These are phyloP conservation scores for Sebastes oblongus DNA, from an alignment of 2,797 vertebrate genomes.

Conservation along the genomic window DNA sequence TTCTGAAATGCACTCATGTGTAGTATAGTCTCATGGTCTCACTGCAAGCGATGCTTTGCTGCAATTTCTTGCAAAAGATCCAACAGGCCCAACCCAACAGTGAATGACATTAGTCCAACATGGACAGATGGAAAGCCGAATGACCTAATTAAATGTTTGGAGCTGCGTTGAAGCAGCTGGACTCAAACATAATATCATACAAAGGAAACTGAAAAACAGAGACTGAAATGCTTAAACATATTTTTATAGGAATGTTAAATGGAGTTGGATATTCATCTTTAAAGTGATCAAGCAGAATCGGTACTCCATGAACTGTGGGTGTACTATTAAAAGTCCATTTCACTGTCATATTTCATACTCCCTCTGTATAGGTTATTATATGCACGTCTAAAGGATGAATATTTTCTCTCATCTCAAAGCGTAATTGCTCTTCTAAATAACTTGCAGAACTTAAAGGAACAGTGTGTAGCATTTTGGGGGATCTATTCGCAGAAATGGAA, in stretches of 20 bases:
- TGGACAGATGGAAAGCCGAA: constrained; percentile 61
- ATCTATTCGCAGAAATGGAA: not conserved
- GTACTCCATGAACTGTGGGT: not conserved
- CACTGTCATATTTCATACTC: not conserved
- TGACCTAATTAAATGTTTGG: constrained; percentile 62
- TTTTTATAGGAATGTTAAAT: not conserved
- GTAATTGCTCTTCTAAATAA: not conserved
- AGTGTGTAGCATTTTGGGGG: not conserved
- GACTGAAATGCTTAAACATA: not conserved
- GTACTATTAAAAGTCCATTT: not conserved
- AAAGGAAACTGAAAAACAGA: constrained; percentile 2
- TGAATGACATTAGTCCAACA: constrained; percentile 27
- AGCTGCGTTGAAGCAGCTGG: constrained; percentile 43
- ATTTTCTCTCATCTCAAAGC: not conserved
- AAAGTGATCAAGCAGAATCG: constrained; percentile 4
- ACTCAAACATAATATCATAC: constrained; percentile 22
- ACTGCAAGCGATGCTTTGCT: not conserved
- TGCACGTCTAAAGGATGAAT: not conserved
- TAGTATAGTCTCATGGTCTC: not conserved
- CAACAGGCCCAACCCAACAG: not conserved
- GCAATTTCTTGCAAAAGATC: constrained; percentile 17
- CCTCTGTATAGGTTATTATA: not conserved
- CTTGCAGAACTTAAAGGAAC: not conserved
- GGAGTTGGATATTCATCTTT: constrained; percentile 1
- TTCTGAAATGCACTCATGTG: not conserved